A percentile compares a stretch with the other conserved stretches of the same genome.
These are phyloP conservation scores for Gallinago media DNA, from an alignment of 2,113 vertebrate species.

Conservation along the genomic window DNA sequence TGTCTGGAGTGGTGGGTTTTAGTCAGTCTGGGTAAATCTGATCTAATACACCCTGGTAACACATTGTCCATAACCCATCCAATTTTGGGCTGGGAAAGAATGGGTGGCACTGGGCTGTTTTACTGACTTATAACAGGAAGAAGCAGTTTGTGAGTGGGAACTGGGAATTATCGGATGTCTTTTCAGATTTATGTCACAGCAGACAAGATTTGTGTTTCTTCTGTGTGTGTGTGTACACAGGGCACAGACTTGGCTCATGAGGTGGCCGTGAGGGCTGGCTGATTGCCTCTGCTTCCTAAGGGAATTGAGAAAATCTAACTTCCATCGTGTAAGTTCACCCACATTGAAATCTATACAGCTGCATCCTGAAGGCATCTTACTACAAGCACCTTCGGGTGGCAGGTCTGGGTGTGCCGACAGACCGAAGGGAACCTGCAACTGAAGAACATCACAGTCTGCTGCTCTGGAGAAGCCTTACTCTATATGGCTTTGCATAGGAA, in stretches of 20 bases:
- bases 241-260: accelerated
- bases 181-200: not conserved
- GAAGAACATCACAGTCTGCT: not conserved
- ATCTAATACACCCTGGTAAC: not conserved
- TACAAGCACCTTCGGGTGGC: not conserved
- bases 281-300: not conserved
- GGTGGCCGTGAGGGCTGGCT: not conserved
- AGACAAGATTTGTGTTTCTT: not conserved
- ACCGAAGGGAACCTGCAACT: not conserved
- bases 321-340: accelerated
- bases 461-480: not conserved
- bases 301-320: not conserved
- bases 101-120: not conserved
- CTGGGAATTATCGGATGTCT: not conserved
- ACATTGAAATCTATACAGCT: accelerated
- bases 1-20: not conserved
- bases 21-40: not conserved
- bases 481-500: accelerated
- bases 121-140: not conserved
- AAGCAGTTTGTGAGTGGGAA: not conserved
- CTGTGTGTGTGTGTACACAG: not conserved
- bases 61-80: not conserved
- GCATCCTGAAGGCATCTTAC: not conserved
- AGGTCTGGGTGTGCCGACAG: not conserved
- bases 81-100: not conserved